phyloP scores from a whole-genome alignment of 1,140 invertebrate genomes.

The Orius insidiosus region DNA sequence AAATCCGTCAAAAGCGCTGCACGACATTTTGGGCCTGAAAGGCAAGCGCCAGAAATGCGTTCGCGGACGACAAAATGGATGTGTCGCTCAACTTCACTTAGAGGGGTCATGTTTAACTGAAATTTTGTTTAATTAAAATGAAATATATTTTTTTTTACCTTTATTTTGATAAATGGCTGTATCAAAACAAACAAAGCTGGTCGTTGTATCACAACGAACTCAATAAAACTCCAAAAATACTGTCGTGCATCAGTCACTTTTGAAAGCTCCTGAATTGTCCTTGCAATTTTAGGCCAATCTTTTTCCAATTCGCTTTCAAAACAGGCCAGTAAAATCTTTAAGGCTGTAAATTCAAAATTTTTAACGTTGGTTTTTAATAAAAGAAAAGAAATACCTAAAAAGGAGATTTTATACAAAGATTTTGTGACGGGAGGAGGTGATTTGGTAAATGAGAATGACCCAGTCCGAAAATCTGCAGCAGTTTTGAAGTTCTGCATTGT shows the following conservation, averaged over 20 bases:
- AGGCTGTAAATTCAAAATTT: slow-evolving; percentile 39
- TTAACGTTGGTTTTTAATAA: too few relatives aligned
- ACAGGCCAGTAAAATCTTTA: slow-evolving; percentile 91
- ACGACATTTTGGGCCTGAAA: slow-evolving; percentile 59
- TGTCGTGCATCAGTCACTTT: slow-evolving; percentile 72
- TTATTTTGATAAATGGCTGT: slow-evolving; percentile 80
- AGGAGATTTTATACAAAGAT: slow-evolving; percentile 73
- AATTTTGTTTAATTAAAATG: slow-evolving; percentile 14
- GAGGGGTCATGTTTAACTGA: slow-evolving; percentile 56
- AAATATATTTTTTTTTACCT: slow-evolving; percentile 32
- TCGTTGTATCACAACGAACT: slow-evolving; percentile 86
- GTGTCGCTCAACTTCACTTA: slow-evolving; percentile 75
- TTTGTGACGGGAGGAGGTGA: slow-evolving; percentile 50
- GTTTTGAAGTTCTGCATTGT: slow-evolving; percentile 44
- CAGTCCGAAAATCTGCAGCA: slow-evolving; percentile 46
- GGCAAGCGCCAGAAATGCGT: slow-evolving; percentile 59
- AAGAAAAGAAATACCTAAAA: slow-evolving; percentile 57
- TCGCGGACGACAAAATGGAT: slow-evolving; percentile 77
- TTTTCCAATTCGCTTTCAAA: slow-evolving; percentile 77
- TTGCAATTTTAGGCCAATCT: slow-evolving; percentile 87
- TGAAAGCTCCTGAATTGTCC: slow-evolving; percentile 78
- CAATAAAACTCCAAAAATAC: slow-evolving; percentile 89
- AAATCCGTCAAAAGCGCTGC: slow-evolving; percentile 71
- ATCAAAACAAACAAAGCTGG: slow-evolving; percentile 86
- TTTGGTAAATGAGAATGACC: slow-evolving; percentile 60